These are phyloP conservation scores for Albula goreensis DNA, from an alignment of 2,113 vertebrate species.

Conservation along the genomic window DNA sequence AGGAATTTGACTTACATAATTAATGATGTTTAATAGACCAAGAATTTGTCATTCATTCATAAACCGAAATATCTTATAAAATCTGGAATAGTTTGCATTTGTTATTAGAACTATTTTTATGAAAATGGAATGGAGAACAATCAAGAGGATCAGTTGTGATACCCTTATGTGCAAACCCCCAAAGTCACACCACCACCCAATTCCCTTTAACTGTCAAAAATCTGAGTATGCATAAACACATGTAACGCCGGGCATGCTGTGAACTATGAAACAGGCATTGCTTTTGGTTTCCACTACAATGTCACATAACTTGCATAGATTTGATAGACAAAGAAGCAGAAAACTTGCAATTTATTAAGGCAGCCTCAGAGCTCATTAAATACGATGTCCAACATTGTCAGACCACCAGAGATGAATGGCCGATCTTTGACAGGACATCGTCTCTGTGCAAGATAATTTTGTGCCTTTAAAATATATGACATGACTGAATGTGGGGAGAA, in stretches of 20 bases:
- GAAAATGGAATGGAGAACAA: no score
- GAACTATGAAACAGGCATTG: background rate
- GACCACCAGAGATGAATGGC: background rate
- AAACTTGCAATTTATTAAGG: background rate
- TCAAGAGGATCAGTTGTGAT: no score
- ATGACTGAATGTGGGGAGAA: background rate
- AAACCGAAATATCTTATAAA: no score
- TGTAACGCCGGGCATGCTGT: background rate
- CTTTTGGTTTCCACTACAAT: background rate
- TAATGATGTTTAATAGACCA: no score
- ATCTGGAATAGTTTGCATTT: no score
- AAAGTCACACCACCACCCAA: no score
- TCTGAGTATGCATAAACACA: background rate
- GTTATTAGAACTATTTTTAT: no score
- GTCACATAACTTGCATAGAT: conserved; percentile 1
- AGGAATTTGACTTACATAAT: no score
- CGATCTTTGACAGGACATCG: background rate
- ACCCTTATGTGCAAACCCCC: no score
- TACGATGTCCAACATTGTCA: background rate
- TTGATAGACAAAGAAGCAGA: background rate
- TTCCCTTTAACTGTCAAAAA: no score
- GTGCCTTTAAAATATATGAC: conserved; percentile 1
- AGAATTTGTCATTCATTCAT: no score
- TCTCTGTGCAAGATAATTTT: background rate
- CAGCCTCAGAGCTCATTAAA: conserved; percentile 1